Evolutionary conservation across 2,797 vertebrate species (phyloP), one percentile per base, ranked within the genome.

Genomic region (Myotis vivesi): DNA sequence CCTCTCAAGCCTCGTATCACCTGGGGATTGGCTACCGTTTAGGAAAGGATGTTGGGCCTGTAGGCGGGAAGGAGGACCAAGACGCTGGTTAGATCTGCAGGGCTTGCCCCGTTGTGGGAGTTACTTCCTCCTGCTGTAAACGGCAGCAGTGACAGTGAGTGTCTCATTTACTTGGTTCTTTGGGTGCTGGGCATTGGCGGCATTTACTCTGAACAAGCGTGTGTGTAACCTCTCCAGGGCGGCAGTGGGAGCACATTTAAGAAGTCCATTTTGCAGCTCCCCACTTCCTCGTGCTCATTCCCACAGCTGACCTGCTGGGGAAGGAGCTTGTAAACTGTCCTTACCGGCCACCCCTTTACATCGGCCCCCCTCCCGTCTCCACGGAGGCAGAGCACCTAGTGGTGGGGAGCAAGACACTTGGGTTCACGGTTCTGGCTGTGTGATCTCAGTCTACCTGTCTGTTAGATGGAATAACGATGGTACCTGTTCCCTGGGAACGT

Each of bases 301-400:
- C 73, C 17, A 11, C 5, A 16, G 66, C 79, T 9, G 15, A 30
- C 6, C 3, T n/a, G 23, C 73, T 76, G 66, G 46, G 79, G 41
- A 28, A 73, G 16, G 51, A 41, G 36, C 81, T n/a, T 17, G 22
- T 13, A 3, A 38, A 33, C 51, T 6, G 12, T 53, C 41, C 71
- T 66, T 6, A 28, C 51, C n/a, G 25, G 72, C 33, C 0, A 1
- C 4, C n/a, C 57, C 28, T 19, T 7, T 2, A 8, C 41, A 6
- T 15, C 0, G 0, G 28, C 25, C 36, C 55, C 20, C 22, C 33
- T 46, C n/a, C 77, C 16, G 0, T 7, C 19, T 41, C n/a, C 38
- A 0, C 16, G 3, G 20, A 36, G 64, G 41, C 76, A 68, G 53
- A 9, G 12, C n/a, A 0, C 15, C 1, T 0, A 7, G 59, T 25